Conservation (phyloP, 2,888 invertebrate genomes). For the Anthrax anthrax region DNA sequence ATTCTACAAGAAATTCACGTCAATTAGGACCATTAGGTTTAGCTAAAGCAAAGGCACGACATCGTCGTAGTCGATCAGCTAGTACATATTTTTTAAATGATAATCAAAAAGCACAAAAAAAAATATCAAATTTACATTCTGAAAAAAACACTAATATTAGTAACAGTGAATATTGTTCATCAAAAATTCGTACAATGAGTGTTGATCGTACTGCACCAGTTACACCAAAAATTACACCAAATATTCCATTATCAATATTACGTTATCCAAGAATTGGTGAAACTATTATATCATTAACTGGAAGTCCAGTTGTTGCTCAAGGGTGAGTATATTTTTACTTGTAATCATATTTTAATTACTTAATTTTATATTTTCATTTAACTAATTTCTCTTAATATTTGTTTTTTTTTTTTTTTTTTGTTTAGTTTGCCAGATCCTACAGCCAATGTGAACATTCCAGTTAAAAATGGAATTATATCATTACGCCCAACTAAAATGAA, state of each 20-base stretch:
- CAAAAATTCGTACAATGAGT: conserved; percentile 23
- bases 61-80: conserved; percentile 28
- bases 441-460: conserved; percentile 34
- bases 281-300: conserved; percentile 28
- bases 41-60: conserved; percentile 25
- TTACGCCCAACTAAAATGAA: conserved; percentile 29
- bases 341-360: too few relatives aligned
- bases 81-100: conserved; percentile 12
- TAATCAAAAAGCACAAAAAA: conserved; percentile 4
- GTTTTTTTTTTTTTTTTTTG: not conserved
- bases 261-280: conserved; percentile 33
- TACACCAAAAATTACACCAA: conserved; percentile 17
- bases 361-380: not conserved
- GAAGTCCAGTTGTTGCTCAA: conserved; percentile 31
- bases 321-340: conserved; percentile 16
- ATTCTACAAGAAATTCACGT: conserved; percentile 9
- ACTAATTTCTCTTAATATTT: not conserved
- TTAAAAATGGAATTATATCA: conserved; percentile 29
- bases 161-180: conserved; percentile 15
- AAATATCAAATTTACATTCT: conserved; percentile 12
- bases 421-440: conserved; percentile 25
- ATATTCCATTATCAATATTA: conserved; percentile 25
- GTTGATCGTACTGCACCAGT: conserved; percentile 22
- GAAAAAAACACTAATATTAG: conserved; percentile 28
- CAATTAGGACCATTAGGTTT: conserved; percentile 25